Evolutionary conservation across 2,797 vertebrate genomes (phyloP).

Genomic region (Tachyglossus aculeatus): DNA sequence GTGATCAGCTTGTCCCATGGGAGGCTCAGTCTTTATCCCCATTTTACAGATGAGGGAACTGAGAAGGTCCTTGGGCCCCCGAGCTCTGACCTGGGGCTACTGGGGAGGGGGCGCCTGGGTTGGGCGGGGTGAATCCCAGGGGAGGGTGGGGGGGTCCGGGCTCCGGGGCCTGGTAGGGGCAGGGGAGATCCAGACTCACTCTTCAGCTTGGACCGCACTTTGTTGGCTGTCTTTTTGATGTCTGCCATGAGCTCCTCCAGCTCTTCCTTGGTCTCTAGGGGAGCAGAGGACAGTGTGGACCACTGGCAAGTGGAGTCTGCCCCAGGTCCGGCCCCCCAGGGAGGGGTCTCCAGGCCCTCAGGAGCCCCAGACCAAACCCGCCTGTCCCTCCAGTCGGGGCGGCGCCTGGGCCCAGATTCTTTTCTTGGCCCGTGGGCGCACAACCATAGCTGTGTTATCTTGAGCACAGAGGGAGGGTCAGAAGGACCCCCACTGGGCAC

Average conservation of each 20-base stretch:
- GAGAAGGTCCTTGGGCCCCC: no score
- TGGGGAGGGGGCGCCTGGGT: no score
- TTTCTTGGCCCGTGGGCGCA: not conserved
- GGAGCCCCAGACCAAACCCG: not conserved
- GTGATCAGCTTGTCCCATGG: no score
- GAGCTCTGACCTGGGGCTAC: no score
- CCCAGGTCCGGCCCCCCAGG: not conserved
- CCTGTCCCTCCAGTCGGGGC: no score
- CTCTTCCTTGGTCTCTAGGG: slow-evolving; percentile 90
- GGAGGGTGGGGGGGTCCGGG: no score
- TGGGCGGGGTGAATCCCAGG: no score
- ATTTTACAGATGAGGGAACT: no score
- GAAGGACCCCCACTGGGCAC: no score
- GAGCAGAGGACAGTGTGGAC: not conserved
- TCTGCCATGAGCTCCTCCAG: slow-evolving; percentile 94
- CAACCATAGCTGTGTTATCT: no score
- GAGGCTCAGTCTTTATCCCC: no score
- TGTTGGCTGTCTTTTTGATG: slow-evolving; percentile 96
- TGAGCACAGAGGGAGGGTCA: no score
- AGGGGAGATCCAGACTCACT: slow-evolving; percentile 78
- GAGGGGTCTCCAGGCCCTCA: not conserved
- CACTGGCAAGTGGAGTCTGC: not conserved
- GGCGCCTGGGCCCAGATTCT: not conserved
- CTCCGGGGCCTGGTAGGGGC: not conserved
- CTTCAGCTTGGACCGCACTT: slow-evolving; percentile 96